phyloP scores from a whole-genome alignment of 1,140 invertebrate species.

The Neodiprion lecontei region DNA sequence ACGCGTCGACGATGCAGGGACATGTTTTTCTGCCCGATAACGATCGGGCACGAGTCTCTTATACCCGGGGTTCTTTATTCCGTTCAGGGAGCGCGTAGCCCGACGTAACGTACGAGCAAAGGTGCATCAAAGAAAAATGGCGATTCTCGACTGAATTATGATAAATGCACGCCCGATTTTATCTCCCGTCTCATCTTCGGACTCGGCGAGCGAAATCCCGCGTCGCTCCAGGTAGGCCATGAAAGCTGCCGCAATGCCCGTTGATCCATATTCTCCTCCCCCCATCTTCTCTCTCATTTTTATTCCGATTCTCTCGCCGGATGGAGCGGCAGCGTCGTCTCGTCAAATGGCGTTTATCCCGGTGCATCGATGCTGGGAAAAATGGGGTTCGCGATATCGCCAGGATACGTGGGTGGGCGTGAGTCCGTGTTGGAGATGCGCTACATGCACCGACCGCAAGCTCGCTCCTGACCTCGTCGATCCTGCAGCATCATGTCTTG shows the following conservation, averaged over 20 bases:
- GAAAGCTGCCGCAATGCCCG: background rate
- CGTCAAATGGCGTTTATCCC: background rate
- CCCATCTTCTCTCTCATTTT: background rate
- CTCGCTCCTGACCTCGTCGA: no score
- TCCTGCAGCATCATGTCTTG: no score
- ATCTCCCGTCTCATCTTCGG: background rate
- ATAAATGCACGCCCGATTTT: constrained; percentile 40
- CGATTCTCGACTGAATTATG: constrained; percentile 46
- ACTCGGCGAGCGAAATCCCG: background rate
- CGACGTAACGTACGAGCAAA: constrained; percentile 26
- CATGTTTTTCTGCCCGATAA: constrained; percentile 33
- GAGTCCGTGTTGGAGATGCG: no score
- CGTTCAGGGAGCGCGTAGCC: constrained; percentile 27
- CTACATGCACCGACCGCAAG: no score
- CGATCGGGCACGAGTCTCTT: constrained; percentile 29
- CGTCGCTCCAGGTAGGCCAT: no score
- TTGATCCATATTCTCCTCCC: background rate
- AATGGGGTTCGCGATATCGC: background rate
- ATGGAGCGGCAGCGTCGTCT: no score
- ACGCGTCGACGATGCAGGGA: constrained; percentile 23
- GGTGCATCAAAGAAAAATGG: constrained; percentile 25
- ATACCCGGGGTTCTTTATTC: constrained; percentile 33
- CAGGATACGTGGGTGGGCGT: no score
- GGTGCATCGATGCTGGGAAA: background rate
- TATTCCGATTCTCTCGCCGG: no score